Evolutionary conservation across 2,113 vertebrate species (phyloP).

Genomic region (Beaufortia kweichowensis): DNA sequence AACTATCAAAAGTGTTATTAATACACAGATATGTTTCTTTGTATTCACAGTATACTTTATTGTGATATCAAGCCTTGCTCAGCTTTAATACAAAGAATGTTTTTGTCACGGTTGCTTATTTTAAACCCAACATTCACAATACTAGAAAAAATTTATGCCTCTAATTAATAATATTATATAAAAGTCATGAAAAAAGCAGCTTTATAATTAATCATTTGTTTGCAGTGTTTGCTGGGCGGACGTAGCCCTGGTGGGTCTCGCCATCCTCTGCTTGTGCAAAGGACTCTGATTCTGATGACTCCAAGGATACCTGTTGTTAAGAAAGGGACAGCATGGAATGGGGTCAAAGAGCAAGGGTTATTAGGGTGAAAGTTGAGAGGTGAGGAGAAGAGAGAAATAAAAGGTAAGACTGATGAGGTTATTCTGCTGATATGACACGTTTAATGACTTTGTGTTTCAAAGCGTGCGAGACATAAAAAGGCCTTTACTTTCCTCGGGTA

Average conservation of each 20-base stretch:
- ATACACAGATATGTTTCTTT: no score
- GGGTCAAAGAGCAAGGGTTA: constrained; percentile 16
- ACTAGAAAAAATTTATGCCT: no score
- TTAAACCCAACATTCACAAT: no score
- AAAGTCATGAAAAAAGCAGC: no score
- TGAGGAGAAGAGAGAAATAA: constrained; percentile 38
- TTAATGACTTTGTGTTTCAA: constrained; percentile 20
- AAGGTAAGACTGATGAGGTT: constrained; percentile 42
- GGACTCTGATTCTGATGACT: constrained; percentile 62
- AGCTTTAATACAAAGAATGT: no score
- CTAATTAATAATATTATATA: no score
- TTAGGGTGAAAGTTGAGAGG: constrained; percentile 37
- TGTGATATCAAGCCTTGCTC: no score
- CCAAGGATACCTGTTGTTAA: constrained; percentile 49
- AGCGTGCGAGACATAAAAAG: not conserved
- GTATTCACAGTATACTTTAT: no score
- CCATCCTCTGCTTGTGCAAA: constrained; percentile 65
- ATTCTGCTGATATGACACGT: constrained; percentile 45
- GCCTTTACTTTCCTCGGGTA: not conserved
- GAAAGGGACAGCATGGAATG: constrained; percentile 12
- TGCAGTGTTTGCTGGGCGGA: not conserved
- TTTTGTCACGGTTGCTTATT: no score
- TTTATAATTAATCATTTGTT: not conserved
- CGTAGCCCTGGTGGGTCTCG: not conserved
- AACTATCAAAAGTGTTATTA: no score